Evolutionary conservation across 2,888 invertebrate genomes (phyloP), one percentile per base, ranked within the genome.

Genomic region (Lottia gigantea): DNA sequence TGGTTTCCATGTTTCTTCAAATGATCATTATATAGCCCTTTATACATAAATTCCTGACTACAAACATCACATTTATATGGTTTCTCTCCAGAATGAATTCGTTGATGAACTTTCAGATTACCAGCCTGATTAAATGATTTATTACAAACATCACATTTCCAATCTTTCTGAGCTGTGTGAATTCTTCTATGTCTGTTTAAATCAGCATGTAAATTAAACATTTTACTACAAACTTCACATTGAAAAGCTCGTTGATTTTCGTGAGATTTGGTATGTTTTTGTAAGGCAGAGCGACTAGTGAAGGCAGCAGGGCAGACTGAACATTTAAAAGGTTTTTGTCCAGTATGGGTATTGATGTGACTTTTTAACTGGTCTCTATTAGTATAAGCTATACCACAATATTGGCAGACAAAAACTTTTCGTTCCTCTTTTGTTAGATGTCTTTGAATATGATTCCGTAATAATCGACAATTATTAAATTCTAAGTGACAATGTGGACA

Each of bases 281-380:
- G n/a, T 26, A 64, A 26, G 23, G 31, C 64, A 3, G n/a, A 26
- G 12, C 46, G 62, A 26, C 31, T 46, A 15, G 31, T 25, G 14
- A 65, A 61, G 26, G 62, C 62, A 25, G 49, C 40, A 62, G 62
- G 45, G 15, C 66, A 64, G 2, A 61, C 62, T n/a, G 47, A 46
- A 14, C 70, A 61, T 47, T 45, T 46, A 19, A 62, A 31, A 2
- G 64, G 26, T n/a, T 61, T 19, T 15, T 25, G 25, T n/a, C 76
- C 76, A 76, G 71, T 76, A 74, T 68, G 74, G 66, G 25, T 19
- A 11, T 19, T 64, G 6, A 55, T 12, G 14, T 55, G 64, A 3
- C 40, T 40, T 40, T 40, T 40, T 40, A 40, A 40, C 11, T 40
- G 40, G 11, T 40, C 40, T 40, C 40, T 40, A 40, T 40, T 40